Evolutionary conservation across 2,797 vertebrate genomes (phyloP).

Genomic region (Myotis pilosus): DNA sequence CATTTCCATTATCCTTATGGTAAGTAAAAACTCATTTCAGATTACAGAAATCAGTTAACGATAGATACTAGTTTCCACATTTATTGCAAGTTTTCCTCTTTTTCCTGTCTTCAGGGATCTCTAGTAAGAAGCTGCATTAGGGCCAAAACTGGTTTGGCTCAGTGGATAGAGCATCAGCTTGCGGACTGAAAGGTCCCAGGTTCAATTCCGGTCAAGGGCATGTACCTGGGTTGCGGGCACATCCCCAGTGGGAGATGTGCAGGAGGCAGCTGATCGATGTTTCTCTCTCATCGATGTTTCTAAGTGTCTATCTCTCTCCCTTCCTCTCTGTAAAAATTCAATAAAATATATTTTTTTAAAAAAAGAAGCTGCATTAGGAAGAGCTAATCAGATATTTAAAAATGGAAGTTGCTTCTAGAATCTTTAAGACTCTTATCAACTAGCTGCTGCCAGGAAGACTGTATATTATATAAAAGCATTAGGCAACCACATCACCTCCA

Average conservation of each 20-base stretch:
- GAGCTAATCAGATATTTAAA: slow-evolving; percentile 3
- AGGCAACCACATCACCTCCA: background rate
- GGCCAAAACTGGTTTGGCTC: too few relatives aligned
- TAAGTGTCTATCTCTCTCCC: too few relatives aligned
- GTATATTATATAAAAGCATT: background rate
- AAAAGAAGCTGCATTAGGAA: background rate
- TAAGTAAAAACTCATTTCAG: slow-evolving; percentile 35
- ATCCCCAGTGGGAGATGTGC: too few relatives aligned
- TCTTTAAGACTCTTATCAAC: background rate
- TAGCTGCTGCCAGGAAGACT: background rate
- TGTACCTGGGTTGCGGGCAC: too few relatives aligned
- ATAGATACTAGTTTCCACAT: background rate
- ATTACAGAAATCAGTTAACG: slow-evolving; percentile 1
- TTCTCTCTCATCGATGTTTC: too few relatives aligned
- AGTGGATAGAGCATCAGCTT: too few relatives aligned
- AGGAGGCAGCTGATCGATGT: too few relatives aligned
- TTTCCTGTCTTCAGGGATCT: background rate
- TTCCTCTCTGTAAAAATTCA: too few relatives aligned
- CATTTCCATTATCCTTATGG: background rate
- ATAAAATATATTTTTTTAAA: too few relatives aligned
- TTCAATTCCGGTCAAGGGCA: too few relatives aligned
- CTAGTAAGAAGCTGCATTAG: background rate
- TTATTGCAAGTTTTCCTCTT: background rate
- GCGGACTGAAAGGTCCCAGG: too few relatives aligned
- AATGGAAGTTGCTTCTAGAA: background rate